Percentiles rank a stretch among this genome's conserved stretches.
Conservation (phyloP, 1,140 invertebrate species). For the Drosophila orena region DNA sequence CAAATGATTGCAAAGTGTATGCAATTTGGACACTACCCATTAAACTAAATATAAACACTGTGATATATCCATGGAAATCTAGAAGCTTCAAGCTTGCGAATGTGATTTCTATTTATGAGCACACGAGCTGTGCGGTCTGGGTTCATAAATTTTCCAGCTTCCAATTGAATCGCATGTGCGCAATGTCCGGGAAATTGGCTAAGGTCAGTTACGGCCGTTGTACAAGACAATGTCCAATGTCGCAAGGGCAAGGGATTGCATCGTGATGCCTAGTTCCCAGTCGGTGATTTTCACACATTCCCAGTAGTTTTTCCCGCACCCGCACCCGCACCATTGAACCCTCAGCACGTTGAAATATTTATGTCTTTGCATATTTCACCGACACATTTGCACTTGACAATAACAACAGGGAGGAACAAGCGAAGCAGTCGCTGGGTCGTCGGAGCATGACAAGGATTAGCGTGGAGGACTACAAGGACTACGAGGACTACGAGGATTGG, state of each 20-base stretch:
- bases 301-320: conserved; percentile 55
- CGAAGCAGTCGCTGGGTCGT: conserved; percentile 37
- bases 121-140: conserved; percentile 13
- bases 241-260: conserved; percentile 19
- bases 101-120: conserved; percentile 21
- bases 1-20: conserved; percentile 65
- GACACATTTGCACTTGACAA: conserved; percentile 80
- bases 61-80: conserved; percentile 39
- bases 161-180: conserved; percentile 36
- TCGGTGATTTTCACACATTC: conserved; percentile 57
- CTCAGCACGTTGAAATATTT: conserved; percentile 70
- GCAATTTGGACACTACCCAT: conserved; percentile 56
- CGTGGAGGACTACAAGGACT: conserved; percentile 28
- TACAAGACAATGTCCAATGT: conserved; percentile 20
- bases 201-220: conserved; percentile 57
- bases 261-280: conserved; percentile 36
- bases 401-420: conserved; percentile 66
- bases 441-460: conserved; percentile 65
- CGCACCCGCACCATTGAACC: conserved; percentile 7
- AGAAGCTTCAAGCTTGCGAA: conserved; percentile 29
- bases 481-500: conserved; percentile 12
- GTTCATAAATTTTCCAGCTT: conserved; percentile 28
- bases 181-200: conserved; percentile 60
- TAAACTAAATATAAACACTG: conserved; percentile 51
- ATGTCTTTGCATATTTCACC: conserved; percentile 80